Percentiles rank a stretch among this genome's conserved stretches.
phyloP scores from a whole-genome alignment of 1,140 invertebrate genomes.

The Bicyclus anynana region DNA sequence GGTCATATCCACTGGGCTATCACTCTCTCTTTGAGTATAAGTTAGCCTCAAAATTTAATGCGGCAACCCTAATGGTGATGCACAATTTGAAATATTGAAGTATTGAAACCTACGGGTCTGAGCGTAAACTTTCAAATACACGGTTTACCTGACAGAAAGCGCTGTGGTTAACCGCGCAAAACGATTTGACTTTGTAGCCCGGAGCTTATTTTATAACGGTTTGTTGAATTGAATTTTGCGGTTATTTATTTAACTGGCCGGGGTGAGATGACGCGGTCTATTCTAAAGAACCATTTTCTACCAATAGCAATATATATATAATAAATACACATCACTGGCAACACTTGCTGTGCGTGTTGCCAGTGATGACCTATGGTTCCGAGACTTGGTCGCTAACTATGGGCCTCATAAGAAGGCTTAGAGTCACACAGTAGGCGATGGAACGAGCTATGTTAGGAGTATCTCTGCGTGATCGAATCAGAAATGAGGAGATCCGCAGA shows the following conservation, averaged over 20 bases:
- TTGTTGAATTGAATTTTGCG: conserved; percentile 74
- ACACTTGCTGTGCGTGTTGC: too few relatives aligned
- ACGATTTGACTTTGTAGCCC: conserved; percentile 70
- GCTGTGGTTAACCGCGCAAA: conserved; percentile 71
- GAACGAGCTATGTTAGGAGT: too few relatives aligned
- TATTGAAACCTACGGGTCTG: conserved; percentile 53
- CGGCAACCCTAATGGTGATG: conserved; percentile 18
- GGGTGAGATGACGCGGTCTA: conserved; percentile 30
- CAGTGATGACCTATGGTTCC: too few relatives aligned
- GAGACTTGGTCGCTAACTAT: too few relatives aligned
- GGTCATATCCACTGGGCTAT: too few relatives aligned
- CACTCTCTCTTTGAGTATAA: too few relatives aligned
- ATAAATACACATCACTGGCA: too few relatives aligned
- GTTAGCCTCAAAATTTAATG: neutral
- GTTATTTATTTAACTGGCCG: conserved; percentile 70
- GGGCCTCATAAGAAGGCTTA: too few relatives aligned
- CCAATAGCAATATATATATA: too few relatives aligned
- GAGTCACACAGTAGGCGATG: too few relatives aligned
- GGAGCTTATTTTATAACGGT: conserved; percentile 73
- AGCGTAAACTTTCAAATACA: conserved; percentile 65
- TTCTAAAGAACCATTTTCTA: conserved; percentile 21
- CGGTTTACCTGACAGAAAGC: conserved; percentile 63
- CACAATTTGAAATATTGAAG: conserved; percentile 56
- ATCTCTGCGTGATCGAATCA: too few relatives aligned
- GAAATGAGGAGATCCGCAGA: too few relatives aligned